Conservation (phyloP, 2,888 invertebrate species). For the Coremacera marginata region DNA sequence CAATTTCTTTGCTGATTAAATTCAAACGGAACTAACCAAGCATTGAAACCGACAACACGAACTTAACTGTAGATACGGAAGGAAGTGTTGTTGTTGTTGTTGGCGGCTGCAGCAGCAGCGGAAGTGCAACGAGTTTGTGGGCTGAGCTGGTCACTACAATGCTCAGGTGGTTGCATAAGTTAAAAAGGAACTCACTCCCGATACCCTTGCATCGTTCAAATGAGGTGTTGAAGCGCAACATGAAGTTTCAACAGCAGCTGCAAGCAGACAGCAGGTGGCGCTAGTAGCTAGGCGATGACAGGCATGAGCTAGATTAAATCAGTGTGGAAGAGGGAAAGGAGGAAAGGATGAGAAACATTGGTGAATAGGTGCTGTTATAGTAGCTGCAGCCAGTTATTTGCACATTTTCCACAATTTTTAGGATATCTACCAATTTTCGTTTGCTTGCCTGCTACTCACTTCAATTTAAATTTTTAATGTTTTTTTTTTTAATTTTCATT, state of each 20-base stretch:
- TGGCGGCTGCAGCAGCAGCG: not conserved
- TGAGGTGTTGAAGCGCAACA: constrained; percentile 38
- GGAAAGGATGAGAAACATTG: too few relatives aligned
- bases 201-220: constrained; percentile 11
- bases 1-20: constrained; percentile 42
- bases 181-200: not conserved
- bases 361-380: not conserved
- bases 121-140: not conserved
- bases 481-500: not conserved
- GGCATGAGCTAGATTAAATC: not conserved
- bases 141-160: not conserved
- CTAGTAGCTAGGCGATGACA: constrained; percentile 11
- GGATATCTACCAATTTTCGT: not conserved
- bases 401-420: not conserved
- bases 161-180: not conserved
- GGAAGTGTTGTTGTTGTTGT: not conserved
- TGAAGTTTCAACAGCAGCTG: constrained; percentile 17
- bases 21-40: constrained; percentile 36
- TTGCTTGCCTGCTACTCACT: not conserved
- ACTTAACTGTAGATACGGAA: not conserved
- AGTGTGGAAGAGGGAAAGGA: not conserved
- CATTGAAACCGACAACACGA: constrained; percentile 14
- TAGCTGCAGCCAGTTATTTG: too few relatives aligned
- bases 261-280: constrained; percentile 12
- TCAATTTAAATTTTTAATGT: not conserved